Evolutionary conservation across 2,888 invertebrate genomes (phyloP).

Genomic region (Lasioglossum calceatum): DNA sequence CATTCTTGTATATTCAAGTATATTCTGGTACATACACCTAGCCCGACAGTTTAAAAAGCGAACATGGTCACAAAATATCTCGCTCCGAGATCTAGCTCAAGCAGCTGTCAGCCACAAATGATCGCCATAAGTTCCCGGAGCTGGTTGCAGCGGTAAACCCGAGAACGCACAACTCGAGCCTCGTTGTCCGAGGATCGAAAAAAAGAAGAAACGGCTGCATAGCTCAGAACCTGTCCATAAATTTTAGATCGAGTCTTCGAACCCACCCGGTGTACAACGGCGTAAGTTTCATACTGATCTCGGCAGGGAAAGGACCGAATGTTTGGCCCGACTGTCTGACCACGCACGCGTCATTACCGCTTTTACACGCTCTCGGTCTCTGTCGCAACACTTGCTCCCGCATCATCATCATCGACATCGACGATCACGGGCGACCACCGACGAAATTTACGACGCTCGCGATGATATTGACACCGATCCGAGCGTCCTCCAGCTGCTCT

Average conservation of each 20-base stretch:
- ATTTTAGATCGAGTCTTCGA: not conserved
- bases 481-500: constrained; percentile 23
- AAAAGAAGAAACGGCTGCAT: not conserved
- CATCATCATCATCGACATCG: not conserved
- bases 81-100: not conserved
- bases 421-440: not conserved
- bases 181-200: not conserved
- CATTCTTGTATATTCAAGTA: too few relatives aligned
- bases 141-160: not conserved
- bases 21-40: not conserved
- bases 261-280: not conserved
- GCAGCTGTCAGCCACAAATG: not conserved
- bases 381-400: constrained; percentile 34
- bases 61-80: not conserved
- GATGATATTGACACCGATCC: constrained; percentile 43
- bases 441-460: constrained; percentile 5
- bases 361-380: constrained; percentile 14
- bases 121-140: not conserved
- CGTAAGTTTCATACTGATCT: constrained; percentile 28
- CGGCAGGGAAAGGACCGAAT: constrained; percentile 50
- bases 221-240: not conserved
- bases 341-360: constrained; percentile 52
- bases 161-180: not conserved
- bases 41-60: not conserved
- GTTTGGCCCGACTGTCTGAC: constrained; percentile 66